Evolutionary conservation across 2,113 vertebrate species (phyloP).

Genomic region (Nothoprocta perdicaria): DNA sequence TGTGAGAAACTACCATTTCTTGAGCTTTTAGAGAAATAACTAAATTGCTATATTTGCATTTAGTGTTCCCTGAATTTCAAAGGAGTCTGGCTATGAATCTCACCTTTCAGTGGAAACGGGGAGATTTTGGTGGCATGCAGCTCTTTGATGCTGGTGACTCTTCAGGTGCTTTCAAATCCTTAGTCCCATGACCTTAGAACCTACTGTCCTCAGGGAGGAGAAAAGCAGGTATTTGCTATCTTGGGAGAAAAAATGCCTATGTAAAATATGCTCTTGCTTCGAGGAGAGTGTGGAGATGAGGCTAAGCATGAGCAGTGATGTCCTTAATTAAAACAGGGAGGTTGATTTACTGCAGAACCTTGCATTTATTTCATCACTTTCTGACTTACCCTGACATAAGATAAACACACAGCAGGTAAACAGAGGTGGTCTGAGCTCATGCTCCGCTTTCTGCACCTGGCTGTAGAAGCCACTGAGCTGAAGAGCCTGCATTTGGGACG

Average conservation of each 20-base stretch:
- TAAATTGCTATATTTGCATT: background rate
- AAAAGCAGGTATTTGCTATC: background rate
- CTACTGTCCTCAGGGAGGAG: background rate
- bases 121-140: background rate
- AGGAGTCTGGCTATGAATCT: background rate
- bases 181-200: background rate
- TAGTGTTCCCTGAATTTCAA: background rate
- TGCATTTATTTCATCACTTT: background rate
- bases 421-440: background rate
- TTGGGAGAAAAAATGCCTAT: background rate
- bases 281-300: background rate
- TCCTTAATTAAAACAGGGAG: background rate
- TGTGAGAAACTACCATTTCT: background rate
- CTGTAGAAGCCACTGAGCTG: background rate
- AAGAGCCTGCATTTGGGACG: background rate
- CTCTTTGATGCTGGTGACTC: background rate
- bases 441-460: background rate
- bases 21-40: background rate
- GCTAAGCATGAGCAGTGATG: background rate
- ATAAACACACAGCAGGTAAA: background rate
- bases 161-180: background rate
- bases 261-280: background rate
- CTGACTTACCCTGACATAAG: background rate
- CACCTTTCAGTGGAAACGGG: background rate
- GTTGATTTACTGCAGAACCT: background rate